phyloP scores from a whole-genome alignment of 2,888 invertebrate genomes.

The Latheticus oryzae region DNA sequence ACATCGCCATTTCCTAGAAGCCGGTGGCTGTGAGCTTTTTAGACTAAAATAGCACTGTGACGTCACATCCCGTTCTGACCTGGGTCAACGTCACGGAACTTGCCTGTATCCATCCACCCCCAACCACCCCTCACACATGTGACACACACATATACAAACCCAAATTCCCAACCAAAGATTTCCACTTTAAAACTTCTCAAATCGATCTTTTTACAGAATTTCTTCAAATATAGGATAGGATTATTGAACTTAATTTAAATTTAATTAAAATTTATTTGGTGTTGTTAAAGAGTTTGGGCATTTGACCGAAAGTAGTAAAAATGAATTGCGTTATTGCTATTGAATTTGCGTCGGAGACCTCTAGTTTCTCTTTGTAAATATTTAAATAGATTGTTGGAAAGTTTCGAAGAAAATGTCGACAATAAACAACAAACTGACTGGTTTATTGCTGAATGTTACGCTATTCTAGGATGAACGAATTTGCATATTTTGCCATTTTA shows the following conservation, averaged over 20 bases:
- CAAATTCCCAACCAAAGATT: slow-evolving; percentile 13
- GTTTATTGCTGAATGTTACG: slow-evolving; percentile 26
- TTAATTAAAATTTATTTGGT: too few species aligned
- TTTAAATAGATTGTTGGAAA: slow-evolving; percentile 17
- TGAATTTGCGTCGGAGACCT: slow-evolving; percentile 9
- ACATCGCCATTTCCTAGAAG: slow-evolving; percentile 38
- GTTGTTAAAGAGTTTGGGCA: too few species aligned
- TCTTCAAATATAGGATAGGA: too few species aligned
- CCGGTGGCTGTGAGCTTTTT: slow-evolving; percentile 36
- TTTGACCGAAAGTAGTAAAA: slow-evolving; percentile 53
- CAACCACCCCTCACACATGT: slow-evolving; percentile 39
- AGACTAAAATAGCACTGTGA: slow-evolving; percentile 40
- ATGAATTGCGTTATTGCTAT: slow-evolving; percentile 37
- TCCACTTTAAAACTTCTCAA: slow-evolving; percentile 22
- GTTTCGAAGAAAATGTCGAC: slow-evolving; percentile 14
- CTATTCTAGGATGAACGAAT: slow-evolving; percentile 9
- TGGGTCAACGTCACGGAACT: slow-evolving; percentile 48
- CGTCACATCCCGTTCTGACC: slow-evolving; percentile 55
- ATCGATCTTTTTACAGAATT: too few species aligned
- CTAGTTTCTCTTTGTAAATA: slow-evolving; percentile 28
- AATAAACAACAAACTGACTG: slow-evolving; percentile 28
- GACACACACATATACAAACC: slow-evolving; percentile 34
- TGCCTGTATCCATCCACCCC: slow-evolving; percentile 34
- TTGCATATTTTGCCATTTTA: slow-evolving; percentile 30
- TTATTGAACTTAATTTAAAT: too few species aligned